Conservation (phyloP, 92 coral and sea anemone genomes). For the Heteractis magnifica region DNA sequence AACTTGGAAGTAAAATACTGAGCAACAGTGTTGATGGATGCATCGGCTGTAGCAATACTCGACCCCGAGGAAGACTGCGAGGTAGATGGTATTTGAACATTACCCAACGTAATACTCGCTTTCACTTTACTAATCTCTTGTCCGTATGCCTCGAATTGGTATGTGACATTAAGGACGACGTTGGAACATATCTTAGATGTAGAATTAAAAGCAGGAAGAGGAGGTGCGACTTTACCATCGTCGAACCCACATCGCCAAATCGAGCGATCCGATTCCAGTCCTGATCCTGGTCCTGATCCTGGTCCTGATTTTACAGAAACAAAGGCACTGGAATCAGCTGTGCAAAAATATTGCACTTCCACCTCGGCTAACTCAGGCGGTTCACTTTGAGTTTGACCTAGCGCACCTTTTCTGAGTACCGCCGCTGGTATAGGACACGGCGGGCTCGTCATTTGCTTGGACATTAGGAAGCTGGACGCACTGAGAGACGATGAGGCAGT, state of each 20-base stretch:
- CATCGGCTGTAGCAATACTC: conserved; percentile 39
- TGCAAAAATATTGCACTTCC: conserved; percentile 75
- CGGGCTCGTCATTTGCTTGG: conserved; percentile 52
- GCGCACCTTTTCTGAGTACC: conserved; percentile 66
- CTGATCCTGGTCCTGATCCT: conserved; percentile 5
- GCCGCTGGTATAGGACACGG: conserved; percentile 79
- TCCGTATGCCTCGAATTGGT: conserved; percentile 63
- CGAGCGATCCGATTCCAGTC: neutral
- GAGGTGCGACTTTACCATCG: conserved; percentile 78
- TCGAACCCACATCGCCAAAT: conserved; percentile 78
- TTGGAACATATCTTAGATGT: conserved; percentile 65
- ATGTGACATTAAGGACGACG: conserved; percentile 77
- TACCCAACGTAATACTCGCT: conserved; percentile 64
- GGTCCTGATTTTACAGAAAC: conserved; percentile 19
- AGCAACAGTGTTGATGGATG: conserved; percentile 41
- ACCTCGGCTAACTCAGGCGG: conserved; percentile 62
- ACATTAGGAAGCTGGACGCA: conserved; percentile 78
- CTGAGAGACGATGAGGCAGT: conserved; percentile 67
- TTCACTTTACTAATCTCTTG: conserved; percentile 62
- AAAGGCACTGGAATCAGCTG: conserved; percentile 36
- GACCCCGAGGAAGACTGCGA: neutral
- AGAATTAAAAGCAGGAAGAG: conserved; percentile 70
- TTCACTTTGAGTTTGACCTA: conserved; percentile 50
- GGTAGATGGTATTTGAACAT: conserved; percentile 38
- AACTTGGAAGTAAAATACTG: conserved; percentile 71